These are phyloP conservation scores for Napeogenes inachia DNA, from an alignment of 2,888 invertebrate genomes.

Conservation along the genomic window DNA sequence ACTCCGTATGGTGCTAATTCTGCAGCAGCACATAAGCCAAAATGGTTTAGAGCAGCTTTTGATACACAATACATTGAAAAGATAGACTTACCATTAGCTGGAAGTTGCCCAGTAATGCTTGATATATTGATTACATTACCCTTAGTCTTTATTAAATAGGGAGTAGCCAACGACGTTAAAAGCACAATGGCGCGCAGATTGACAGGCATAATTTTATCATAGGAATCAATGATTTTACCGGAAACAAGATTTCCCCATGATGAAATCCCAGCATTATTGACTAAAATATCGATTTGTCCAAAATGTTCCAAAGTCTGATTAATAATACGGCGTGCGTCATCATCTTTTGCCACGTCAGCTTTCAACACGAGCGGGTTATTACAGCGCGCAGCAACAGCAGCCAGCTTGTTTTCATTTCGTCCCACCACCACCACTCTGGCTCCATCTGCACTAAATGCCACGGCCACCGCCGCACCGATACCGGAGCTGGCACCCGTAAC, in stretches of 20 bases:
- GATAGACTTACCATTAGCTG: neutral
- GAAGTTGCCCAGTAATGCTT: conserved; percentile 24
- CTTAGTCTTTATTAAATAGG: conserved; percentile 36
- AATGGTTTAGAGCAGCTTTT: conserved; percentile 79
- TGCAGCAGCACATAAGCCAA: conserved; percentile 82
- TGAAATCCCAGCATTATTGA: conserved; percentile 41
- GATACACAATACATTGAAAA: conserved; percentile 25
- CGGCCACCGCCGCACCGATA: conserved; percentile 81
- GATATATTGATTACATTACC: conserved; percentile 38
- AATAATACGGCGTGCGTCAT: conserved; percentile 32
- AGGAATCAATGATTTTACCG: conserved; percentile 29
- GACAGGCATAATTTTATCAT: conserved; percentile 31
- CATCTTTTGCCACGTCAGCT: conserved; percentile 38
- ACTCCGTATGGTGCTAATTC: conserved; percentile 76
- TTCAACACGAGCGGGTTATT: conserved; percentile 20
- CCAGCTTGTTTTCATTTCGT: conserved; percentile 80
- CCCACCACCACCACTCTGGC: conserved; percentile 79
- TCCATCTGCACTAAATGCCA: conserved; percentile 79
- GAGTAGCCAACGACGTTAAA: conserved; percentile 33
- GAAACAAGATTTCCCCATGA: conserved; percentile 25
- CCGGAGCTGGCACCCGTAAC: conserved; percentile 82
- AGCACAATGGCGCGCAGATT: conserved; percentile 36
- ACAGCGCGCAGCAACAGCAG: conserved; percentile 63
- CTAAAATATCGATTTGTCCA: conserved; percentile 38
- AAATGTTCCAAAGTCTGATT: conserved; percentile 33